Conservation (phyloP, 1,140 invertebrate species). For the Hylyphantes graminicola region DNA sequence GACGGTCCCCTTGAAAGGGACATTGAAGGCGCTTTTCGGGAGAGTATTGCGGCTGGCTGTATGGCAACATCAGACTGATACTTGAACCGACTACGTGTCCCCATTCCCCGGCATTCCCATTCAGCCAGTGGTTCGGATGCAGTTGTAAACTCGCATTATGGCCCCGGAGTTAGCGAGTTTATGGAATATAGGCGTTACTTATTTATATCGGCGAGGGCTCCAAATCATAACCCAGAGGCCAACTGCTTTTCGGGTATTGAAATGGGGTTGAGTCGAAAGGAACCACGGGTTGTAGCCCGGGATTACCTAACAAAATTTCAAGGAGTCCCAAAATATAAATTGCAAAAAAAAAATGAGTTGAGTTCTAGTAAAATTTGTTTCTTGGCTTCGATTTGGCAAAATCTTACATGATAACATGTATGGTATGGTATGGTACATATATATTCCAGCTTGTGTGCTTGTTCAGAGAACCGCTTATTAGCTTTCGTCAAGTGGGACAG, state of each 20-base stretch:
- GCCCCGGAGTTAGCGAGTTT: slow-evolving; percentile 48
- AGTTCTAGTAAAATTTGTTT: too few relatives aligned
- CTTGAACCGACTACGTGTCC: slow-evolving; percentile 47
- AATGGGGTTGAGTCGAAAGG: not conserved
- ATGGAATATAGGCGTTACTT: slow-evolving; percentile 56
- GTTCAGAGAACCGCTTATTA: too few relatives aligned
- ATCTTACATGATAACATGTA: too few relatives aligned
- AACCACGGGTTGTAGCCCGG: too few relatives aligned
- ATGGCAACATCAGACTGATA: slow-evolving; percentile 25
- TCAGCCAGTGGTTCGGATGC: slow-evolving; percentile 34
- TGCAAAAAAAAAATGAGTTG: too few relatives aligned
- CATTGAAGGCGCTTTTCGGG: slow-evolving; percentile 29
- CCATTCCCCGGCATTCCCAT: slow-evolving; percentile 49
- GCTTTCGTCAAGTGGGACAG: too few relatives aligned
- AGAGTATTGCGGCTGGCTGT: slow-evolving; percentile 14
- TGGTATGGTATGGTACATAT: too few relatives aligned
- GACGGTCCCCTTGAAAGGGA: not conserved
- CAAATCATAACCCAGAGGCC: slow-evolving; percentile 53
- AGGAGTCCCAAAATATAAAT: too few relatives aligned
- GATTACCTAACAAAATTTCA: too few relatives aligned
- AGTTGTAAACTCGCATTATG: slow-evolving; percentile 55
- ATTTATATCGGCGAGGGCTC: slow-evolving; percentile 35
- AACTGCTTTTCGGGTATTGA: slow-evolving; percentile 13
- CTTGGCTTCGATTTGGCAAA: too few relatives aligned
- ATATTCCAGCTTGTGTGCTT: too few relatives aligned